phyloP scores from a whole-genome alignment of 2,888 invertebrate genomes.

The Hybos culiciformis region DNA sequence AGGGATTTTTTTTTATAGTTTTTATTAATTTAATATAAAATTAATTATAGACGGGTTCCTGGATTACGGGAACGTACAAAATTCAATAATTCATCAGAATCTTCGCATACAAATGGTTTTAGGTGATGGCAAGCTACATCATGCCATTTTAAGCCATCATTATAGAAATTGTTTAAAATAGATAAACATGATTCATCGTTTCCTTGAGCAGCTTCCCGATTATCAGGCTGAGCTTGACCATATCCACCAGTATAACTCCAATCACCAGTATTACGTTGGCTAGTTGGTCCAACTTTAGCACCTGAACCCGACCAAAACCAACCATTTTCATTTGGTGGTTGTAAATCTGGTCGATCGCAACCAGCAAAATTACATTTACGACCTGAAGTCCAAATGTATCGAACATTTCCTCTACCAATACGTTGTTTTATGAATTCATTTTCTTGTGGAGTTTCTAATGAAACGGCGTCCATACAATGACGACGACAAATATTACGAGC shows the following conservation, averaged over 20 bases:
- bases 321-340: constrained; percentile 73
- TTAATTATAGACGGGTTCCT: constrained; percentile 66
- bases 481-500: constrained; percentile 81
- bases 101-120: constrained; percentile 81
- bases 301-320: constrained; percentile 95
- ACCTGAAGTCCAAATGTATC: constrained; percentile 84
- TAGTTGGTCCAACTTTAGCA: constrained; percentile 78
- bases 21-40: too few relatives aligned
- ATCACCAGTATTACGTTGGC: constrained; percentile 77
- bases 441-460: constrained; percentile 78
- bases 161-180: constrained; percentile 83
- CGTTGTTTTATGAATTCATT: constrained; percentile 83
- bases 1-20: too few relatives aligned
- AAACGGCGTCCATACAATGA: constrained; percentile 89
- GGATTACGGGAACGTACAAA: constrained; percentile 84
- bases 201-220: constrained; percentile 81
- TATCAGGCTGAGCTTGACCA: constrained; percentile 78
- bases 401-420: constrained; percentile 60
- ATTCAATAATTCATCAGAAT: constrained; percentile 78
- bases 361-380: constrained; percentile 87
- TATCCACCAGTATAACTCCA: constrained; percentile 83
- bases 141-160: constrained; percentile 76
- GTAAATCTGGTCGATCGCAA: constrained; percentile 67
- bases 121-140: constrained; percentile 77
- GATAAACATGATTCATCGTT: constrained; percentile 84